Conservation (phyloP, 2,888 invertebrate genomes). For the Thelaira solivaga region DNA sequence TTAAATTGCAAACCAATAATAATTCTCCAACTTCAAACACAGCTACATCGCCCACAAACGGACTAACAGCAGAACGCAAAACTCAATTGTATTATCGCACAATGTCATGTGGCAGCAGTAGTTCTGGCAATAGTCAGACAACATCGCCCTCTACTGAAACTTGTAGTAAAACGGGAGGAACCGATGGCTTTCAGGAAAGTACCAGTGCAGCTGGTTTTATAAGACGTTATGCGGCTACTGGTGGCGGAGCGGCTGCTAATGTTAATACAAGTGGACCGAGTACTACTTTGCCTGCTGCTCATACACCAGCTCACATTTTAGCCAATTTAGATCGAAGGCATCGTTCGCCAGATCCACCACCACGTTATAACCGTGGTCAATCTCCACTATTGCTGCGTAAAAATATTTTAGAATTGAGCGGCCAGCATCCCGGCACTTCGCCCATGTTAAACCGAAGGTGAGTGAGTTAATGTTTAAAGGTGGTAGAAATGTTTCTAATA, state of each 20-base stretch:
- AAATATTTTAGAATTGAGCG: conserved; percentile 79
- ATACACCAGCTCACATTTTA: conserved; percentile 70
- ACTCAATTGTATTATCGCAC: conserved; percentile 70
- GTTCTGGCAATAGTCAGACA: conserved; percentile 68
- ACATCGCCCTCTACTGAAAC: conserved; percentile 70
- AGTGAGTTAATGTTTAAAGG: conserved; percentile 54
- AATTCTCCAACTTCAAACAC: conserved; percentile 73
- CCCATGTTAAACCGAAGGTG: conserved; percentile 80
- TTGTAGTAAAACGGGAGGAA: not conserved
- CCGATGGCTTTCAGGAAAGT: conserved; percentile 47
- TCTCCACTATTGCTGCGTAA: conserved; percentile 80
- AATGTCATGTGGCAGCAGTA: conserved; percentile 70
- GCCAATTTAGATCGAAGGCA: conserved; percentile 76
- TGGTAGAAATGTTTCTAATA: not conserved
- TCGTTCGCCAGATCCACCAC: conserved; percentile 81
- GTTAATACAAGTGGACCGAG: conserved; percentile 53
- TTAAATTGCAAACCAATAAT: conserved; percentile 82
- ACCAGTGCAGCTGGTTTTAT: conserved; percentile 64
- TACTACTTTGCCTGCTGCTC: conserved; percentile 52
- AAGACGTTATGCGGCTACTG: conserved; percentile 69
- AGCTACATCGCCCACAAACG: conserved; percentile 64
- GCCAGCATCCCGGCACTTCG: conserved; percentile 77
- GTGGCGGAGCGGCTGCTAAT: conserved; percentile 52
- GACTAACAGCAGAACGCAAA: conserved; percentile 61
- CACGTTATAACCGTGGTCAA: conserved; percentile 77